These are phyloP conservation scores for Corythornis vintsioides DNA, from an alignment of 2,113 vertebrate genomes.

Conservation along the genomic window DNA sequence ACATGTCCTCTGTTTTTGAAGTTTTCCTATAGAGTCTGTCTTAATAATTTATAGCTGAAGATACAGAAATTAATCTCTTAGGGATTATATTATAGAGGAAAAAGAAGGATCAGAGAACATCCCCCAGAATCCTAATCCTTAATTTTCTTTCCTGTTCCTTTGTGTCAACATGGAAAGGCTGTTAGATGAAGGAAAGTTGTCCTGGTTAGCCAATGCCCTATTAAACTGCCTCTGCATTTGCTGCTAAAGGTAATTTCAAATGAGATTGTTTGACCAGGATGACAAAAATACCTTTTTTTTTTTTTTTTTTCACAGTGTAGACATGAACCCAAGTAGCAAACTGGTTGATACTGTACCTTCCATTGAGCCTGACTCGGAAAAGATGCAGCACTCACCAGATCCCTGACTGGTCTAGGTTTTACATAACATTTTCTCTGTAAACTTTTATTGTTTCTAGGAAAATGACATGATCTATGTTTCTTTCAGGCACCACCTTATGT, in stretches of 20 bases:
- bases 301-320: not conserved
- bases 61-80: not conserved
- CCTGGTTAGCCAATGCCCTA: not conserved
- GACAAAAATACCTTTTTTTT: not conserved
- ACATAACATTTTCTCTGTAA: accelerated
- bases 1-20: not conserved
- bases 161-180: not conserved
- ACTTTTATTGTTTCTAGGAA: not conserved
- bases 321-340: not conserved
- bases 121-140: accelerated
- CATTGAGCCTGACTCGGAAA: not conserved
- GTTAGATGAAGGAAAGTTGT: not conserved
- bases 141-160: not conserved
- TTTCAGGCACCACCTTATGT: not conserved
- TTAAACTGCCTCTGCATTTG: not conserved
- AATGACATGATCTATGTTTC: accelerated
- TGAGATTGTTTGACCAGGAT: not conserved
- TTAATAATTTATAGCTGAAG: not conserved
- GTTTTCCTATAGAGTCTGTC: not conserved
- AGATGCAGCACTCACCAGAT: not conserved
- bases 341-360: not conserved
- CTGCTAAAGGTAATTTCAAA: not conserved
- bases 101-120: not conserved
- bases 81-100: not conserved
- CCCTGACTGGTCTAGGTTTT: not conserved